Evolutionary conservation across 2,888 invertebrate species (phyloP).

Genomic region (Tachina fera): DNA sequence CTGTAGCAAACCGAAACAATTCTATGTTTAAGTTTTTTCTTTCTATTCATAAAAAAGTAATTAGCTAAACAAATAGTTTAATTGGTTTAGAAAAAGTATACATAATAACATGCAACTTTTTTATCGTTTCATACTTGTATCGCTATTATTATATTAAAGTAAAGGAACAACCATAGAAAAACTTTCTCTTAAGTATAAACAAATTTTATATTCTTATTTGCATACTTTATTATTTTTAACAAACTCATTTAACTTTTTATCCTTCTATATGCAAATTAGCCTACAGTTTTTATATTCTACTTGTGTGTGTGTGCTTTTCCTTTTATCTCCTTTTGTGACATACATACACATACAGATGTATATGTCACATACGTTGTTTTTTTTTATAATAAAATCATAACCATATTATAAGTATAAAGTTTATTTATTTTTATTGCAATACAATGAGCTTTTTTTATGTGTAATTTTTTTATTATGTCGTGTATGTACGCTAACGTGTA

Average conservation of each 20-base stretch:
- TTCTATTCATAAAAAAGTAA: no score
- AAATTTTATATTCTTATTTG: background rate
- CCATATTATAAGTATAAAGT: slow-evolving; percentile 41
- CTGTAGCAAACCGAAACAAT: no score
- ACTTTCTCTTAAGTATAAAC: no score
- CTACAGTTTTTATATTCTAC: background rate
- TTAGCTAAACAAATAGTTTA: no score
- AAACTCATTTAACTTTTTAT: background rate
- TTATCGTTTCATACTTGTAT: no score
- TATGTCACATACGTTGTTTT: slow-evolving; percentile 6
- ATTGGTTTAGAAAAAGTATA: no score
- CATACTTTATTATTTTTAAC: background rate
- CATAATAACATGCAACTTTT: no score
- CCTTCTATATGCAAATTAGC: background rate
- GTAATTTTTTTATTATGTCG: slow-evolving; percentile 21
- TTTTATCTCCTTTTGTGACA: slow-evolving; percentile 3
- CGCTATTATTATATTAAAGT: no score
- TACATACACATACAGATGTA: no score
- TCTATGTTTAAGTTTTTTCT: no score
- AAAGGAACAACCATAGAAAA: no score
- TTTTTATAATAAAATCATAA: slow-evolving; percentile 32
- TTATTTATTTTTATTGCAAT: slow-evolving; percentile 49
- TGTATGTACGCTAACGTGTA: background rate
- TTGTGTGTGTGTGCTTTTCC: background rate
- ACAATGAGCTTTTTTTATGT: slow-evolving; percentile 35